These are phyloP conservation scores for Cerastis rubricosa DNA, from an alignment of 2,888 invertebrate species.

Conservation along the genomic window DNA sequence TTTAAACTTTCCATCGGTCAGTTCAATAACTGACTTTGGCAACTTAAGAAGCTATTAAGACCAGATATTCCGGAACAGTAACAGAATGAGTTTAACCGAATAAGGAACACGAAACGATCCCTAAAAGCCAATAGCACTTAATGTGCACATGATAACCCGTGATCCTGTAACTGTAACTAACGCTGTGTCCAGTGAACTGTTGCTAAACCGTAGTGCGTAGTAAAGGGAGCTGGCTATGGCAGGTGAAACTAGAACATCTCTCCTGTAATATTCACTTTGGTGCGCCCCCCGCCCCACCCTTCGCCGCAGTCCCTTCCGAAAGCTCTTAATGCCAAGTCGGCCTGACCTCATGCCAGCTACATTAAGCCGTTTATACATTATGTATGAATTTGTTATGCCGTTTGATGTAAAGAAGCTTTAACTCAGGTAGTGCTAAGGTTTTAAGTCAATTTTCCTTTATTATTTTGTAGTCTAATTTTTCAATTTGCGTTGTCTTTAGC, in stretches of 20 bases:
- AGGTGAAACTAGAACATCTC: slow-evolving; percentile 70
- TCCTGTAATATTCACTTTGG: slow-evolving; percentile 90
- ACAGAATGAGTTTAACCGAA: slow-evolving; percentile 36
- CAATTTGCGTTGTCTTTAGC: slow-evolving; percentile 40
- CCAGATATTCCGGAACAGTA: slow-evolving; percentile 28
- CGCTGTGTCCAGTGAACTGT: slow-evolving; percentile 54
- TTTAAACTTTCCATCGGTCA: too few relatives aligned
- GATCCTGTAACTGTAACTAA: slow-evolving; percentile 52
- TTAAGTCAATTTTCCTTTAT: slow-evolving; percentile 79
- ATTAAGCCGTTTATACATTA: slow-evolving; percentile 91
- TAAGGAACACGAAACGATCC: slow-evolving; percentile 50
- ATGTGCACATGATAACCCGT: slow-evolving; percentile 57
- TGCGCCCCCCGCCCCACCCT: slow-evolving; percentile 72
- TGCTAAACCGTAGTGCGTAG: slow-evolving; percentile 49
- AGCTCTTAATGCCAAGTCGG: slow-evolving; percentile 90
- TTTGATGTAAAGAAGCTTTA: slow-evolving; percentile 90
- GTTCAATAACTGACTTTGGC: too few relatives aligned
- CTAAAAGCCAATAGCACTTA: slow-evolving; percentile 52
- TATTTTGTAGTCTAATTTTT: slow-evolving; percentile 66
- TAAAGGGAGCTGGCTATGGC: slow-evolving; percentile 58
- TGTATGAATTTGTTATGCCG: slow-evolving; percentile 91
- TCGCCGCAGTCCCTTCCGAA: slow-evolving; percentile 81
- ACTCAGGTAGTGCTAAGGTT: slow-evolving; percentile 87
- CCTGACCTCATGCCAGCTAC: slow-evolving; percentile 90
- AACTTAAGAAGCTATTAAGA: slow-evolving; percentile 41